Evolutionary conservation across 1,140 invertebrate genomes (phyloP).

Genomic region (Notospermus geniculatus): DNA sequence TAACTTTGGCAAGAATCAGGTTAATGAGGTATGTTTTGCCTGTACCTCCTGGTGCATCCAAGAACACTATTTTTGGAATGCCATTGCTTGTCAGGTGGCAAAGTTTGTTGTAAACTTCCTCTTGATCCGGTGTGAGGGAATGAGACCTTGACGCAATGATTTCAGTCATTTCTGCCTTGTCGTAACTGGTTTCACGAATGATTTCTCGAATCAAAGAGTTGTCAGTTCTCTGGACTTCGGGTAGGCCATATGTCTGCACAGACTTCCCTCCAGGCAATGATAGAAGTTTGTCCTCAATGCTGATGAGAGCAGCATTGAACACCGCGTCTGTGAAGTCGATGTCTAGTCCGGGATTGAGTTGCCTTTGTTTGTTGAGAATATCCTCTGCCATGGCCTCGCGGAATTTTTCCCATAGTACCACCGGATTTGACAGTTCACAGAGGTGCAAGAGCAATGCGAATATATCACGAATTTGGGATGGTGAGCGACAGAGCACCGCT

Average conservation of each 20-base stretch:
- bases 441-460: too few relatives aligned
- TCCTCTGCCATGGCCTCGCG: background rate
- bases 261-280: too few relatives aligned
- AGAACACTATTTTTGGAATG: background rate
- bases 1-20: background rate
- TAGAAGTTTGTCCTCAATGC: too few relatives aligned
- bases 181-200: too few relatives aligned
- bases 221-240: too few relatives aligned
- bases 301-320: background rate
- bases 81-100: background rate
- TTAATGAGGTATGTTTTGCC: background rate
- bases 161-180: too few relatives aligned
- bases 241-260: too few relatives aligned
- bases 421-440: background rate
- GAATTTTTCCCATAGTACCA: background rate
- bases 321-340: background rate
- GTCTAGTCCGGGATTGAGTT: background rate
- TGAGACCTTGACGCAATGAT: background rate
- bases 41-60: too few relatives aligned
- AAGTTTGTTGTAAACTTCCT: background rate
- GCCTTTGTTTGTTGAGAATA: background rate
- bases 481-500: background rate
- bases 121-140: background rate
- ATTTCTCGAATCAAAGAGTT: too few relatives aligned
- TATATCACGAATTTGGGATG: background rate